Evolutionary conservation across 2,797 vertebrate genomes (phyloP).

Genomic region (Cyprinodon diabolis): DNA sequence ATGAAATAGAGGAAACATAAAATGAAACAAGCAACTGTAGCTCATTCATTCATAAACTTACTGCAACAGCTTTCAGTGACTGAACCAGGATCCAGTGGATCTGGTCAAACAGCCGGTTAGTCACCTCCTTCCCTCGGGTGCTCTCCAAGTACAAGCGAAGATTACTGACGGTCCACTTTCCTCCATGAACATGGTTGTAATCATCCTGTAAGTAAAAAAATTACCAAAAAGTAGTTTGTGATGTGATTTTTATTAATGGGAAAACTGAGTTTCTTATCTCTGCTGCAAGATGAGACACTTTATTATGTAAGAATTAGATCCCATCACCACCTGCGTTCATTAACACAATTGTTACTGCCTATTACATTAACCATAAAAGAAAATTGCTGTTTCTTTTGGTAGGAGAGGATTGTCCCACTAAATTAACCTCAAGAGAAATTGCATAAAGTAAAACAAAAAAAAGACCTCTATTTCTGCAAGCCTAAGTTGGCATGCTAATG

Average conservation of each 20-base stretch:
- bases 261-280: background rate
- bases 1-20: background rate
- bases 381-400: background rate
- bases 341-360: background rate
- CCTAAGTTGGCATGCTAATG: no score
- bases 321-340: background rate
- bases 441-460: background rate
- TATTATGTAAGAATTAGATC: background rate
- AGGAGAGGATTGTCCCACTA: background rate
- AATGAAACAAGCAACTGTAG: background rate
- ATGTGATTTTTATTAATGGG: background rate
- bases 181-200: conserved; percentile 98
- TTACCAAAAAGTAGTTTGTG: background rate
- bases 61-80: conserved; percentile 95
- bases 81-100: conserved; percentile 99
- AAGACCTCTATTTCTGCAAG: background rate
- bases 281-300: background rate
- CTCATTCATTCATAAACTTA: conserved; percentile 73
- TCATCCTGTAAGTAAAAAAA: conserved; percentile 84
- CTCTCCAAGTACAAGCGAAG: conserved; percentile 95
- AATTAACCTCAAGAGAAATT: background rate
- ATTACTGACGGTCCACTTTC: conserved; percentile 98
- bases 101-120: conserved; percentile 93
- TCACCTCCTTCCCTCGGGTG: conserved; percentile 94
- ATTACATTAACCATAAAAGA: no score